Conservation (phyloP, 2,797 vertebrate genomes). For the Poeciliopsis presidionis region DNA sequence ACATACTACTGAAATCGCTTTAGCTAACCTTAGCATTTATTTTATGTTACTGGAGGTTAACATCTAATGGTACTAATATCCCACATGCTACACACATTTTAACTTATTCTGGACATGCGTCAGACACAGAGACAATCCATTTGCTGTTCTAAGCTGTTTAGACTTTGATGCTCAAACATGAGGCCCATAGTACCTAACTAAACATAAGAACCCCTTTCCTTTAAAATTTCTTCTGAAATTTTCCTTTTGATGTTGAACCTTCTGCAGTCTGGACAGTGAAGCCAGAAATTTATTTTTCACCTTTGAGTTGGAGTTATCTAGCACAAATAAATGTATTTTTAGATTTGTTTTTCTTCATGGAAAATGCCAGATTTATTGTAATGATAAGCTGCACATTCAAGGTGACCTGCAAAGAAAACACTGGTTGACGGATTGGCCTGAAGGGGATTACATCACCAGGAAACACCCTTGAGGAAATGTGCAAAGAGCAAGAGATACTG, state of each 20-base stretch:
- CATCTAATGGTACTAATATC: background rate
- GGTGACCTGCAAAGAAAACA: conserved; percentile 43
- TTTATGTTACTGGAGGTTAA: background rate
- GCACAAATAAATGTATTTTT: background rate
- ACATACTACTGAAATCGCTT: background rate
- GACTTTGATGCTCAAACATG: background rate
- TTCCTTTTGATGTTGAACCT: background rate
- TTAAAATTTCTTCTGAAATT: background rate
- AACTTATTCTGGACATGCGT: background rate
- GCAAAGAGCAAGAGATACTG: conserved; percentile 59
- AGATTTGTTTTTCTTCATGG: background rate
- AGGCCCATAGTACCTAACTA: background rate
- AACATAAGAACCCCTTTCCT: background rate
- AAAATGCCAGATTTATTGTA: background rate
- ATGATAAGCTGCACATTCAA: conserved; percentile 30
- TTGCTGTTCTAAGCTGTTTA: background rate
- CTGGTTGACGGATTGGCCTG: conserved; percentile 39
- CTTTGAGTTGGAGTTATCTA: background rate
- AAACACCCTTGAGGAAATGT: conserved; percentile 58
- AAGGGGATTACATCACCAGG: conserved; percentile 62
- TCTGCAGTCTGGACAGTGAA: background rate
- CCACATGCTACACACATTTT: background rate
- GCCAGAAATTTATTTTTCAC: background rate
- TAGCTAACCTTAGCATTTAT: background rate
- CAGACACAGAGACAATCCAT: no score